Evolutionary conservation across 2,113 vertebrate species (phyloP).

Genomic region (Sakesphorus luctuosus): DNA sequence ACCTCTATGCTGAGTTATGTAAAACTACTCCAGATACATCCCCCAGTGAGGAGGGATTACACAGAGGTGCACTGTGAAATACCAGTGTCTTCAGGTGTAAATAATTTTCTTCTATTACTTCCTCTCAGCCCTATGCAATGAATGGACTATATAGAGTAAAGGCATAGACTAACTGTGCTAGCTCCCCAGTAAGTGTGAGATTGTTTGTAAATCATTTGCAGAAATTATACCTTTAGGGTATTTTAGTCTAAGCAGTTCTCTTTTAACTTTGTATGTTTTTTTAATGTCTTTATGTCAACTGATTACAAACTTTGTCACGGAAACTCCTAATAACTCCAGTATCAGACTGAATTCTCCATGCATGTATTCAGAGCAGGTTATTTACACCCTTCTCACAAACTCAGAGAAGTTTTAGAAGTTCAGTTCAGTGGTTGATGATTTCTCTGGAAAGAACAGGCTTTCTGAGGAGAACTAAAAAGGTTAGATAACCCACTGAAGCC

Average conservation of each 20-base stretch:
- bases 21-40: background rate
- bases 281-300: background rate
- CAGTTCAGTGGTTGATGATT: background rate
- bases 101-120: background rate
- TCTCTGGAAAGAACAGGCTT: background rate
- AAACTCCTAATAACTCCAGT: background rate
- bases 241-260: background rate
- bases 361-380: background rate
- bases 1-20: background rate
- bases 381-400: background rate
- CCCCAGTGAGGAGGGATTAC: background rate
- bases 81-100: background rate
- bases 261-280: background rate
- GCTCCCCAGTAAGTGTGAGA: background rate
- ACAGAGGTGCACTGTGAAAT: background rate
- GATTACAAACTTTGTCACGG: background rate
- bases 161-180: background rate
- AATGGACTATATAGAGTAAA: background rate
- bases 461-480: background rate
- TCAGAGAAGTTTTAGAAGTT: background rate
- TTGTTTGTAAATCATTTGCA: background rate
- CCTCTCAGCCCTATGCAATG: background rate
- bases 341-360: background rate
- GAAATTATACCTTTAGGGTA: background rate
- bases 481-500: background rate